Evolutionary conservation across 1,140 invertebrate species (phyloP).

Genomic region (Mercenaria mercenaria): DNA sequence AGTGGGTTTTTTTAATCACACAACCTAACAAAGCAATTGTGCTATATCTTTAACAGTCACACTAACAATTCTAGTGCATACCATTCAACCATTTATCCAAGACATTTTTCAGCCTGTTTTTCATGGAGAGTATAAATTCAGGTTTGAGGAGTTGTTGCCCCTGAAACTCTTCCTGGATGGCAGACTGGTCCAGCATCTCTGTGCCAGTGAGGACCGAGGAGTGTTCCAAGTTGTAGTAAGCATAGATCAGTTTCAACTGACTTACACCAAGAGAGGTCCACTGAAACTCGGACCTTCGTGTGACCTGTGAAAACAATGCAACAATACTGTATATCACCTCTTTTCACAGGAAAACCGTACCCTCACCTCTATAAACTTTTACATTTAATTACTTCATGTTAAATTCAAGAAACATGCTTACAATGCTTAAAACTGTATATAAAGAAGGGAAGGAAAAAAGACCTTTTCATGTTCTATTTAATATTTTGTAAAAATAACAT

Average conservation of each 20-base stretch:
- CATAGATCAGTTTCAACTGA: constrained; percentile 80
- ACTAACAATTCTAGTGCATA: no score
- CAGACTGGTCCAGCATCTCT: constrained; percentile 45
- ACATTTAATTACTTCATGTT: no score
- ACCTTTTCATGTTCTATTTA: no score
- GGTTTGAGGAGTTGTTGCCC: constrained; percentile 75
- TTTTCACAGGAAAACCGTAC: neutral
- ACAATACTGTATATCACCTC: no score
- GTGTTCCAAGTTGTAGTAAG: constrained; percentile 76
- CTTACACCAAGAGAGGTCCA: constrained; percentile 70
- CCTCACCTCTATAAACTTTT: neutral
- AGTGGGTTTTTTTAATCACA: no score
- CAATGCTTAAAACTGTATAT: no score
- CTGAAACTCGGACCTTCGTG: constrained; percentile 52
- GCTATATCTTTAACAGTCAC: no score
- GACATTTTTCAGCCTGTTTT: constrained; percentile 74
- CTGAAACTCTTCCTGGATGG: constrained; percentile 37
- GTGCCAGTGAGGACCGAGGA: constrained; percentile 2
- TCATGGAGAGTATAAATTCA: constrained; percentile 78
- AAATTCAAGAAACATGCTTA: no score
- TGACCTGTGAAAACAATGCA: constrained; percentile 10
- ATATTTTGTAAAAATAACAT: no score
- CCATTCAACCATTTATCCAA: constrained; percentile 81
- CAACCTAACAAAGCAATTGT: no score
- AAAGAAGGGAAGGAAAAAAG: no score